Conservation (phyloP, 2,888 invertebrate genomes). For the Morpho helenor region DNA sequence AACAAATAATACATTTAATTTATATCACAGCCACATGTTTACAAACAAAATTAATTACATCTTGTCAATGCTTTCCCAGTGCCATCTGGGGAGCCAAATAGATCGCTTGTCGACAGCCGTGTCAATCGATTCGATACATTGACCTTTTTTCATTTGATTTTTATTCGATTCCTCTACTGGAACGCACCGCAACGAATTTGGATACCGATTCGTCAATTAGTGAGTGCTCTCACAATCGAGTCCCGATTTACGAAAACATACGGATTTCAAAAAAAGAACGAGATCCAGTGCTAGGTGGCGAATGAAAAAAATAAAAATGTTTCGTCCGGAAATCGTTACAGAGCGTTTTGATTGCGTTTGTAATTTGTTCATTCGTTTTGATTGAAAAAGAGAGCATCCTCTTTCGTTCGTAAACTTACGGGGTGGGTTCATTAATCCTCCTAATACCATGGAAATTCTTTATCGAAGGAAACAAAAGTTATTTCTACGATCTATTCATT, state of each 20-base stretch:
- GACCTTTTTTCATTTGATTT: constrained; percentile 25
- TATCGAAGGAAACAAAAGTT: background rate
- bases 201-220: constrained; percentile 55
- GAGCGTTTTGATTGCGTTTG: constrained; percentile 56
- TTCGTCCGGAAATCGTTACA: constrained; percentile 58
- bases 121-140: constrained; percentile 43
- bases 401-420: constrained; percentile 6
- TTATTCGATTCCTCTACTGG: constrained; percentile 28
- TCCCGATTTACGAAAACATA: constrained; percentile 55
- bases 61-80: constrained; percentile 34
- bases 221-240: constrained; percentile 61
- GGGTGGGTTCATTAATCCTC: constrained; percentile 1
- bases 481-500: too few species aligned
- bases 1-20: constrained; percentile 33
- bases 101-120: constrained; percentile 56
- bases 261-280: constrained; percentile 47
- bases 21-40: constrained; percentile 35
- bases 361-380: constrained; percentile 50
- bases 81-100: constrained; percentile 64
- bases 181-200: constrained; percentile 35
- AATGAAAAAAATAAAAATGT: constrained; percentile 40
- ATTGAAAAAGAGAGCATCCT: constrained; percentile 43
- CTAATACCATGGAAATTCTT: background rate
- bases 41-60: constrained; percentile 37
- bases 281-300: constrained; percentile 40